Evolutionary conservation across 92 coral and sea anemone species (phyloP).

Genomic region (Scolanthus callimorphus): DNA sequence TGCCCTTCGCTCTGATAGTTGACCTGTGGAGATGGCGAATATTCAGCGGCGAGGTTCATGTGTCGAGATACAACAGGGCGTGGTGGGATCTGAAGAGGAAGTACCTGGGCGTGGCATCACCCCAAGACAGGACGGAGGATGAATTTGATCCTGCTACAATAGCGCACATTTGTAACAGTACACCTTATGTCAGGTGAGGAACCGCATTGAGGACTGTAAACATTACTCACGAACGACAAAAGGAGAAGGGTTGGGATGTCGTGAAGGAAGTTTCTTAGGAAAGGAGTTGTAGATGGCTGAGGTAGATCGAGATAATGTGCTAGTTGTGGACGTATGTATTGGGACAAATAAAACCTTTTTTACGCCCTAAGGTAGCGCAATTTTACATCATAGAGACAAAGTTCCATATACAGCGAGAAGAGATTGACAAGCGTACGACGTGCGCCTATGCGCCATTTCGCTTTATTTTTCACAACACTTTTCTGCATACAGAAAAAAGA

Average conservation of each 20-base stretch:
- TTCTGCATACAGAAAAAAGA: too few relatives aligned
- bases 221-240: not conserved
- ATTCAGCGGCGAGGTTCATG: conserved; percentile 11
- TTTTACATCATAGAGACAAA: too few relatives aligned
- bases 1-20: conserved; percentile 26
- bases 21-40: conserved; percentile 34
- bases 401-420: too few relatives aligned
- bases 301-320: not conserved
- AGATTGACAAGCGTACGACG: too few relatives aligned
- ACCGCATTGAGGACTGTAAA: not conserved
- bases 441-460: too few relatives aligned
- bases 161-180: conserved; percentile 31
- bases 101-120: conserved; percentile 24
- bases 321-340: too few relatives aligned
- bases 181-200: conserved; percentile 31
- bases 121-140: conserved; percentile 21
- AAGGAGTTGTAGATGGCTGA: not conserved
- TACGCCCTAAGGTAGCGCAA: too few relatives aligned
- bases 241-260: too few relatives aligned
- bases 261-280: not conserved
- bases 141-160: conserved; percentile 37
- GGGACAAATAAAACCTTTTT: too few relatives aligned
- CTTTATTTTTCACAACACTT: too few relatives aligned
- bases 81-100: conserved; percentile 28
- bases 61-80: conserved; percentile 7